Base-by-base conservation (phyloP, 2,888 invertebrate species). In the Myopa tessellatipennis region DNA sequence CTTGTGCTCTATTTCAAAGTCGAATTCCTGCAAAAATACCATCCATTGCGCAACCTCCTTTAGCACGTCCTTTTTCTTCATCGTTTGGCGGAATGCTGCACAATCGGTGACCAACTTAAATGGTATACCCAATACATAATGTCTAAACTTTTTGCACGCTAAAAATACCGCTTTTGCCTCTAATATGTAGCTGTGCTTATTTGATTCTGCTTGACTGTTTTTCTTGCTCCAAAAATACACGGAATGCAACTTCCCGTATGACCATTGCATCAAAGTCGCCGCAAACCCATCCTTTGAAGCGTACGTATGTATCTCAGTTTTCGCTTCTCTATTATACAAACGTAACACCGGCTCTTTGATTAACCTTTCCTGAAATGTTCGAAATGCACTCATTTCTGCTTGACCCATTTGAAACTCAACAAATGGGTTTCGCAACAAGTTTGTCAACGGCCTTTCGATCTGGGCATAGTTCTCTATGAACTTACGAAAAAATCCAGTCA, bases 1-100 rank as follows among this genome's bases (percentile, higher is more conserved):
- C 16, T 82, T 77, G 76, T 83, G 83, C 67, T 82, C 81, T 52
- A 84, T 26, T 26, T 26, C 26, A 26, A 26, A 26, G 26, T 26
- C 26, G 26, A 26, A 26, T 26, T 26, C 26, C 26, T 26, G 26
- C 26, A 26, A 26, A 26, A 26, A 26, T 26, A 26, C 26, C 26
- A 26, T 26, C 26, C 26, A 26, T 26, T 26, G 26, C 26, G 26
- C 26, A 26, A 26, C 26, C 26, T 26, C 26, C 26, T 26, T 26
- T 26, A 2, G 26, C 26, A 26, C 26, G 26, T 26, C 26, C 26
- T 26, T 26, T 26, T 26, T 26, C 82, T 77, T 83, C 77, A 78
- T 67, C 4, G 77, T 77, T 77, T 79, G 78, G 16, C 65, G 77
- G 34, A 77, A 77, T n/a, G 79, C 77, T 5, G 72, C 40, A 55